Conservation (phyloP, 1,140 invertebrate genomes). For the Cardiocondyla obscurior region DNA sequence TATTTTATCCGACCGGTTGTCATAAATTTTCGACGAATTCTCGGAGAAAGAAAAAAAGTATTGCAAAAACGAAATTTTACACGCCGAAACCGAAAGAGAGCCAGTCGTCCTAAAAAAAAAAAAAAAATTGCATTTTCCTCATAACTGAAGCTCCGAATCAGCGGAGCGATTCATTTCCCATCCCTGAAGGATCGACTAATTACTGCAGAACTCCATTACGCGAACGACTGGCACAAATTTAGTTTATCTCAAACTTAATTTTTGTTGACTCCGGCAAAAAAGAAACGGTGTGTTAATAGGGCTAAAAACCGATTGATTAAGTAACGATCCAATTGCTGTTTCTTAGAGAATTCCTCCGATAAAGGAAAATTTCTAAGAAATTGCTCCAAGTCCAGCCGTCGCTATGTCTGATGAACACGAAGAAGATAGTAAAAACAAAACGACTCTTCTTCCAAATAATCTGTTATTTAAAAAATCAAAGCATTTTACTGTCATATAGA, state of each 20-base stretch:
- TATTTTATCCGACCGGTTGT: not conserved
- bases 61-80: not conserved
- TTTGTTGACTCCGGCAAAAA: not conserved
- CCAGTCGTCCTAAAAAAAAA: not conserved
- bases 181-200: constrained; percentile 12
- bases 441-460: not conserved
- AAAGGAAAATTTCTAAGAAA: not conserved
- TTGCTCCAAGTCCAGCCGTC: not conserved
- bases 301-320: not conserved
- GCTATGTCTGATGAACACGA: not conserved
- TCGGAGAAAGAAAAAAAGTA: not conserved
- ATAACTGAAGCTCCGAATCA: not conserved
- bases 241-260: constrained; percentile 4
- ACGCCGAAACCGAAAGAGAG: not conserved
- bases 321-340: not conserved
- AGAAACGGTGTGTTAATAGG: not conserved
- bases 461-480: not conserved
- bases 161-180: not conserved
- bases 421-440: not conserved
- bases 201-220: not conserved
- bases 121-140: constrained; percentile 19
- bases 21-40: constrained; percentile 2
- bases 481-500: not conserved
- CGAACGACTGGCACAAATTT: constrained; percentile 17
- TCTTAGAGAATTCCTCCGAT: not conserved